Percentiles rank a stretch among this genome's conserved stretches.
Evolutionary conservation across 2,797 vertebrate genomes (phyloP).

Genomic region (Trematomus bernacchii): DNA sequence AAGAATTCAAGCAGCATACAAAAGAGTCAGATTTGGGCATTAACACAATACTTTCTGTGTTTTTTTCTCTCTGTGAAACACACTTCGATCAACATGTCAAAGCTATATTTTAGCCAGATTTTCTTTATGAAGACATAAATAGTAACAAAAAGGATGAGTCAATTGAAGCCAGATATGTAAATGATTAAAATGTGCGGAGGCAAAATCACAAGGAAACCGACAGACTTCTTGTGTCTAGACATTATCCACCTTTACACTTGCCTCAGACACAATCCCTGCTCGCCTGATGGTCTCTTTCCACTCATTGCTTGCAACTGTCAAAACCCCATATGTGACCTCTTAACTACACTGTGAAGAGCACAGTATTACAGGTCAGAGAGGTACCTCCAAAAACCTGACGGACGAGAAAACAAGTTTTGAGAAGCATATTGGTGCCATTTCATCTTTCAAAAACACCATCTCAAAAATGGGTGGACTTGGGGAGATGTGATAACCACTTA

Average conservation of each 20-base stretch:
- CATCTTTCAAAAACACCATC: slow-evolving; percentile 18
- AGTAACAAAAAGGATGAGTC: not conserved
- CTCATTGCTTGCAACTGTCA: slow-evolving; percentile 42
- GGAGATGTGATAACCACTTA: slow-evolving; percentile 8
- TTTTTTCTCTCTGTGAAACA: not conserved
- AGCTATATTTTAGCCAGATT: not conserved
- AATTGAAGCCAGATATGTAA: not conserved
- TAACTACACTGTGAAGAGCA: slow-evolving; percentile 35
- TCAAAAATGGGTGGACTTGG: slow-evolving; percentile 7
- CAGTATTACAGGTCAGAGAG: slow-evolving; percentile 35
- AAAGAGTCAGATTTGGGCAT: not conserved
- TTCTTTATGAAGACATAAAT: not conserved
- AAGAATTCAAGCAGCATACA: not conserved
- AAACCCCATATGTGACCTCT: slow-evolving; percentile 44
- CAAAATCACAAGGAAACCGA: slow-evolving; percentile 11
- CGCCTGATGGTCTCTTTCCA: slow-evolving; percentile 41
- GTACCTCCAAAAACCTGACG: slow-evolving; percentile 30
- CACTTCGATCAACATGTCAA: not conserved
- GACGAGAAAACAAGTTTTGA: slow-evolving; percentile 35
- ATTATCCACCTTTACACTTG: slow-evolving; percentile 29
- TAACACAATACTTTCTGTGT: not conserved
- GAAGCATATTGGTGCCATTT: slow-evolving; percentile 22
- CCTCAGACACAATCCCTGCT: slow-evolving; percentile 14
- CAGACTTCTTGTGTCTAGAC: slow-evolving; percentile 23
- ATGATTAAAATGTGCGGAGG: not conserved